A percentile compares a stretch with the other conserved stretches of the same genome.
phyloP scores from a whole-genome alignment of 2,888 invertebrate species.

The Calliopum simillimum region DNA sequence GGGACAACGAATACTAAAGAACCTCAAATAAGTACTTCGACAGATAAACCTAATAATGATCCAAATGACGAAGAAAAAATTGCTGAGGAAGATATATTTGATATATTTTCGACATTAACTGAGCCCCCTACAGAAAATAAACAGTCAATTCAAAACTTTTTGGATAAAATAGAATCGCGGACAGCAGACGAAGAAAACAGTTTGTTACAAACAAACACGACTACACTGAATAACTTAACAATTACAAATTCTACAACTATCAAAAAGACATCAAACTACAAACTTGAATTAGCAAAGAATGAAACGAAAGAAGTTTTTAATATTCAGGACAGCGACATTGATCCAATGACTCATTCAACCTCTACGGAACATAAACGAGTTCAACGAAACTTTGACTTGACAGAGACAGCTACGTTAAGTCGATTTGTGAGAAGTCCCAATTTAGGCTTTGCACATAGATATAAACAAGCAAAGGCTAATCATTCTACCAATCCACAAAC shows the following conservation, averaged over 20 bases:
- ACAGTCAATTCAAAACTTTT: too few species aligned
- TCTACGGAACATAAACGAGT: slow-evolving; percentile 40
- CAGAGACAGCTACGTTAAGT: not conserved
- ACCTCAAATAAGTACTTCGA: not conserved
- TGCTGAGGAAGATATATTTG: slow-evolving; percentile 13
- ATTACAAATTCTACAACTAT: not conserved
- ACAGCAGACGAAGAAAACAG: too few species aligned
- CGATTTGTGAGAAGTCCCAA: not conserved
- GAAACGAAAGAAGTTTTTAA: not conserved
- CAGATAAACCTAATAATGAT: not conserved
- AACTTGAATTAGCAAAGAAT: not conserved
- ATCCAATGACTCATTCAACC: slow-evolving; percentile 32
- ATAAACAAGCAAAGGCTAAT: not conserved
- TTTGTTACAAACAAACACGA: too few species aligned
- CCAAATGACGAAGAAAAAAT: not conserved
- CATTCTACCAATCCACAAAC: not conserved
- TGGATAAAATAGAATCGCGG: too few species aligned
- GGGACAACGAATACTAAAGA: not conserved
- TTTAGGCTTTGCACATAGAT: not conserved
- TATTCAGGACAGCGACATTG: slow-evolving; percentile 24
- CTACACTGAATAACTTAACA: too few species aligned
- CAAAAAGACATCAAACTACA: not conserved
- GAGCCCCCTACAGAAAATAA: not conserved
- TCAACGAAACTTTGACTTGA: slow-evolving; percentile 28
- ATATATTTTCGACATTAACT: not conserved